A percentile compares a stretch with the other conserved stretches of the same genome.
Evolutionary conservation across 2,797 vertebrate genomes (phyloP).

Genomic region (Acanthurus lineatus): DNA sequence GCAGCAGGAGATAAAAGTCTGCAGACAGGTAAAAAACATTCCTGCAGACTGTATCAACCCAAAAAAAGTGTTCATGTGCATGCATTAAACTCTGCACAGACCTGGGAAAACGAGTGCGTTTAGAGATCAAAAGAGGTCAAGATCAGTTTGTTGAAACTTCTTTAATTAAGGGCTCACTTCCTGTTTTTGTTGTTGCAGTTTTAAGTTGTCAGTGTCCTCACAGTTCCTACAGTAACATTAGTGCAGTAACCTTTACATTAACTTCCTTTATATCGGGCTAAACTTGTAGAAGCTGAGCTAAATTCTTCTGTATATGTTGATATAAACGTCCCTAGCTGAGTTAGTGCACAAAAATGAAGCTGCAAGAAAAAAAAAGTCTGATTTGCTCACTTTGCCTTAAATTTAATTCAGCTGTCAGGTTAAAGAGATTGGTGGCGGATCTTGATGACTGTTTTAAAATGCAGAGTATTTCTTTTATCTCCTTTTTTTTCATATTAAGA

Average conservation of each 20-base stretch:
- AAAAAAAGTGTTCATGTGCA: neutral
- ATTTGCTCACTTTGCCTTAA: no score
- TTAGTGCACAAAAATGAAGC: neutral
- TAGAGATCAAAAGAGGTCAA: neutral
- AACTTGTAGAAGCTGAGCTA: neutral
- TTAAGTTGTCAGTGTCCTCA: neutral
- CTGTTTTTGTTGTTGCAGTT: neutral
- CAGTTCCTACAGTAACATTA: no score
- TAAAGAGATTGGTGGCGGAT: neutral
- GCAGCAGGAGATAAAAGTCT: conserved; percentile 13
- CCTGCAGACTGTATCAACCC: neutral
- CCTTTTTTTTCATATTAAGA: neutral
- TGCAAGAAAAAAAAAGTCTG: no score
- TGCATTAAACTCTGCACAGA: no score
- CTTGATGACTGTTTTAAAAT: neutral
- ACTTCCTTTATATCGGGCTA: no score
- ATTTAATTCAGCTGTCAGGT: neutral
- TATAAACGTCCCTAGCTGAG: neutral
- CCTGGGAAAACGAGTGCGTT: neutral
- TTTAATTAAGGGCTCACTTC: neutral
- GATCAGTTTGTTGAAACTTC: neutral
- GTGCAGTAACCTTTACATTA: neutral
- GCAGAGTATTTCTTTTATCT: neutral
- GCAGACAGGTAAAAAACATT: conserved; percentile 10
- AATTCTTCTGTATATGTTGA: no score